Evolutionary conservation across 1,140 invertebrate genomes (phyloP), one percentile per base, ranked within the genome.

Genomic region (Yoshiicerus persimilis): DNA sequence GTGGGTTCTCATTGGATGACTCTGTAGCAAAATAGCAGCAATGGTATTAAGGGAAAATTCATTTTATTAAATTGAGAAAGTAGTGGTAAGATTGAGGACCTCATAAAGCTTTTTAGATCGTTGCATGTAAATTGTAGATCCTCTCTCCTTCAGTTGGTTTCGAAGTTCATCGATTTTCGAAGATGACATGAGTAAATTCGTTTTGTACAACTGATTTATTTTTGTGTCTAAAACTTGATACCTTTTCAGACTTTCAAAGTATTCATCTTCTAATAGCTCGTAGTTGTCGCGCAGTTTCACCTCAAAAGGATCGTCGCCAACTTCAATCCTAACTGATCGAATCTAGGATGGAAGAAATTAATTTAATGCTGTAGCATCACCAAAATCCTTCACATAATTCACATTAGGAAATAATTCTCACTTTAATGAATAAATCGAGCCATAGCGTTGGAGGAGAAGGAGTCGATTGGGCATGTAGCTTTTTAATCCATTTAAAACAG

Each of bases 261-360:
- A 98, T 92, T 99, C 99, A 92, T 99, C 98, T 91, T 98, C 97
- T 27, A 99, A 92, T 0, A 99, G 93, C 92, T 99, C 98, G 92
- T 98, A 99, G 92, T 99, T 99, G 91, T 99, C 97, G 2, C 98
- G 94, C 3, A 99, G 93, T 91, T 97, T 97, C 0, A 99, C 97
- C 93, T 99, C 98, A 92, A 99, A 99, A 1, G 98, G 98, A 95
- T 99, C 98, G 92, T 99, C 99, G 89, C 96, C 96, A 92, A 99
- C 95, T 93, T 99, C 97, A 87, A 99, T 95, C 4, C 96, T 92
- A 92, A 98, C 96, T 90, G 96, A 96, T 92, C 96, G 96, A 25
- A 96, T 94, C 95, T 96, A 89, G 80, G 92, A 41, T 25, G 13
- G 64, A 13, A 10, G 90, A 91, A 62, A 86, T 23, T 36, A 62